phyloP scores from a whole-genome alignment of 2,113 vertebrate genomes.

The Puntigrus tetrazona region DNA sequence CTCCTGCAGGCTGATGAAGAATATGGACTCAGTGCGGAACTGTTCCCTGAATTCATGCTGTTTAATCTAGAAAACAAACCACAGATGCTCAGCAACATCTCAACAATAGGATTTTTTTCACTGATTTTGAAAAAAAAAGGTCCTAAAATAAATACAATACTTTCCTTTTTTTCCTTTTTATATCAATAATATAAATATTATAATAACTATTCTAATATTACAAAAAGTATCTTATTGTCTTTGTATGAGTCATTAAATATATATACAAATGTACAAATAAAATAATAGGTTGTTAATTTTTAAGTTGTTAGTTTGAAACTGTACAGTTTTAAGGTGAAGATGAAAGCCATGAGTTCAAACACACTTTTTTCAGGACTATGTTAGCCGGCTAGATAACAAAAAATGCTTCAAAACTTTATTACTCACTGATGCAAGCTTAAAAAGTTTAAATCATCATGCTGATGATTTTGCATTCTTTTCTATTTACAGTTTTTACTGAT shows the following conservation, averaged over 20 bases:
- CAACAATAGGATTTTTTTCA: background rate
- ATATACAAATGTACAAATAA: too few species aligned
- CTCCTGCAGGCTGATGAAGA: conserved; percentile 68
- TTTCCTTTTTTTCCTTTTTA: background rate
- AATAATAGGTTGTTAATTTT: too few species aligned
- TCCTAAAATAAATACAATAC: background rate
- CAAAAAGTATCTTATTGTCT: too few species aligned
- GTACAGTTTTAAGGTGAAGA: background rate
- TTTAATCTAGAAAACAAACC: conserved; percentile 78
- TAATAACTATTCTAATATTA: too few species aligned
- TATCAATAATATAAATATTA: background rate
- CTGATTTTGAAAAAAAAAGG: background rate
- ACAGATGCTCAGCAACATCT: conserved; percentile 52
- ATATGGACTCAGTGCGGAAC: conserved; percentile 75
- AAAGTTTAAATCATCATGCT: background rate
- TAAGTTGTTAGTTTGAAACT: too few species aligned
- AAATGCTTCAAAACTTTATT: too few species aligned
- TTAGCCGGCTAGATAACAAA: too few species aligned
- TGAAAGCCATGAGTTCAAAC: too few species aligned
- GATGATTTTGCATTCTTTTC: background rate
- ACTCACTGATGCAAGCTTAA: background rate
- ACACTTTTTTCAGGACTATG: too few species aligned
- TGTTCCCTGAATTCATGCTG: conserved; percentile 80
- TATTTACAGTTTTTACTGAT: background rate
- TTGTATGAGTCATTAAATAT: too few species aligned